Conservation (phyloP, 2,797 vertebrate species). For the Danionella dracula region DNA sequence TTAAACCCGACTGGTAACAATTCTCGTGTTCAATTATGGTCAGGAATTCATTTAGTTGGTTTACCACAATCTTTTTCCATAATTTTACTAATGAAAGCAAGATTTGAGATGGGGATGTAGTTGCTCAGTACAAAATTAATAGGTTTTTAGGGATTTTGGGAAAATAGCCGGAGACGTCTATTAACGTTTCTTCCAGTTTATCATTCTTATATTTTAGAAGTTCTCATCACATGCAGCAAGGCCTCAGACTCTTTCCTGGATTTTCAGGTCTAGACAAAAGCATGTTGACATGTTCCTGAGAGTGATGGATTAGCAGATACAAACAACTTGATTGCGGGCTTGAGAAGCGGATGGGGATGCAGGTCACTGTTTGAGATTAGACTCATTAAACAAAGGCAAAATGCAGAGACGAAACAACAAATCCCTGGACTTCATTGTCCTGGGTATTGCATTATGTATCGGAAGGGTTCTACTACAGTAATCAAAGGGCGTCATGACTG, state of each 20-base stretch:
- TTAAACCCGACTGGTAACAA: too few species aligned
- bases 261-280: not conserved
- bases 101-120: too few species aligned
- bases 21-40: too few species aligned
- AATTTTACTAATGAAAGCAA: too few species aligned
- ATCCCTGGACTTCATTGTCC: constrained; percentile 33
- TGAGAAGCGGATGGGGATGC: constrained; percentile 36
- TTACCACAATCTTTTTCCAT: too few species aligned
- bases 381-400: constrained; percentile 38
- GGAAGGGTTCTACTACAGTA: not conserved
- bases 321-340: constrained; percentile 33
- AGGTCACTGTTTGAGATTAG: constrained; percentile 46
- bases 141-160: too few species aligned
- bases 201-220: too few species aligned
- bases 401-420: constrained; percentile 31
- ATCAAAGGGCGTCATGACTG: constrained; percentile 6
- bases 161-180: too few species aligned
- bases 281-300: constrained; percentile 39
- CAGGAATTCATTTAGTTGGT: too few species aligned
- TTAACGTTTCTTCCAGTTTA: too few species aligned
- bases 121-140: too few species aligned
- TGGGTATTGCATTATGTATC: constrained; percentile 22
- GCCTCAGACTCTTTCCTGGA: not conserved
- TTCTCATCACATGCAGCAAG: not conserved
- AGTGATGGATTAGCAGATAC: constrained; percentile 50